Conservation (phyloP, 2,797 vertebrate species). For the Phrynocephalus vlangalii region DNA sequence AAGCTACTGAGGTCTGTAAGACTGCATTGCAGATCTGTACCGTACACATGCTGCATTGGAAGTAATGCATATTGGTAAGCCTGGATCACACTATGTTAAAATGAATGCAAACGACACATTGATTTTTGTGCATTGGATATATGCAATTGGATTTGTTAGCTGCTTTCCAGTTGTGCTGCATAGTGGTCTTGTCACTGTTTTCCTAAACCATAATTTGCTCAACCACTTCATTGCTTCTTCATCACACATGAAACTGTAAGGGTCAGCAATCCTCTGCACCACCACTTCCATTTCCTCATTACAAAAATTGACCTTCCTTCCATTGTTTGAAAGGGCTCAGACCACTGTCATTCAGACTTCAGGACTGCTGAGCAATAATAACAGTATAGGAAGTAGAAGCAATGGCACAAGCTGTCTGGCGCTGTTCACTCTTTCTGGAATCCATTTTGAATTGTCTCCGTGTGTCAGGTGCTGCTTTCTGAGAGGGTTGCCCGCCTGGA, state of each 20-base stretch:
- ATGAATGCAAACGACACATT: constrained; percentile 49
- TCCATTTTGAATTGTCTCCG: constrained; percentile 79
- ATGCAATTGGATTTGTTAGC: constrained; percentile 64
- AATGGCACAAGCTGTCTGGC: constrained; percentile 64
- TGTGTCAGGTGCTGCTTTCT: neutral
- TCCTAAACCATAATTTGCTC: constrained; percentile 77
- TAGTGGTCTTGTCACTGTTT: constrained; percentile 73
- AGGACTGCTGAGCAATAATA: constrained; percentile 78
- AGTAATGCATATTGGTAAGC: neutral
- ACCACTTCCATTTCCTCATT: constrained; percentile 84
- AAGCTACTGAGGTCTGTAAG: neutral
- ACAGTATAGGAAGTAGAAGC: constrained; percentile 78
- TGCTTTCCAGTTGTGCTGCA: constrained; percentile 63
- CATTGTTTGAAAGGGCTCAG: constrained; percentile 82
- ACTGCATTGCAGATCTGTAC: neutral
- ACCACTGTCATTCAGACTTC: constrained; percentile 83
- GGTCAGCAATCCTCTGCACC: constrained; percentile 76
- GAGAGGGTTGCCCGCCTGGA: no score
- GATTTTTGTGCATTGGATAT: constrained; percentile 55
- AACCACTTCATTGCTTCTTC: constrained; percentile 72
- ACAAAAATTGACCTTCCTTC: constrained; percentile 83
- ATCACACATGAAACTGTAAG: constrained; percentile 74
- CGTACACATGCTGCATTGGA: neutral
- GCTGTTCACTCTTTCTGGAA: constrained; percentile 74
- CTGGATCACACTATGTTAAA: constrained; percentile 29